These are phyloP conservation scores for Brachionus rubens DNA, from an alignment of 1,140 invertebrate genomes.

Conservation along the genomic window DNA sequence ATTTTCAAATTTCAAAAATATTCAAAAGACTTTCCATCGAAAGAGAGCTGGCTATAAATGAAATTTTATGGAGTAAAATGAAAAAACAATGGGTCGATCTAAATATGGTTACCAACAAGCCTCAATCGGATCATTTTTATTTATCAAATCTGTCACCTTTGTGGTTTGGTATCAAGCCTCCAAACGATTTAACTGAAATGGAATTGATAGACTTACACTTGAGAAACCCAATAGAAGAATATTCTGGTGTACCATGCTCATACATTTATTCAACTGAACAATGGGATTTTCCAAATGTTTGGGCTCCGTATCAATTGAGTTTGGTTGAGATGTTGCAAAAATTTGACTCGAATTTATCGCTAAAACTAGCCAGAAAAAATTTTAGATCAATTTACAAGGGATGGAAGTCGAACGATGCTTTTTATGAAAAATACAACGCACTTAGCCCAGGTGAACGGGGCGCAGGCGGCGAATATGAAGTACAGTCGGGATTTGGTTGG, in stretches of 20 bases:
- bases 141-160: conserved; percentile 80
- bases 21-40: conserved; percentile 67
- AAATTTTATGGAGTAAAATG: conserved; percentile 79
- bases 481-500: conserved; percentile 89
- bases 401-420: conserved; percentile 68
- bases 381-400: conserved; percentile 75
- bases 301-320: conserved; percentile 80
- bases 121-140: conserved; percentile 69
- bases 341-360: conserved; percentile 69
- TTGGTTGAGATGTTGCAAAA: conserved; percentile 67
- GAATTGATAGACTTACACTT: not conserved
- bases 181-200: not conserved
- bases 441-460: conserved; percentile 68
- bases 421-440: conserved; percentile 88
- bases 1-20: conserved; percentile 65
- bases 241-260: conserved; percentile 75
- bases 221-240: conserved; percentile 35
- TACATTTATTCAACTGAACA: conserved; percentile 77
- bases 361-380: conserved; percentile 74
- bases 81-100: conserved; percentile 82
- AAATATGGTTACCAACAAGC: conserved; percentile 66
- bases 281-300: conserved; percentile 91
- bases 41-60: conserved; percentile 69
- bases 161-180: conserved; percentile 65
- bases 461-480: conserved; percentile 81